Percentiles rank a stretch among this genome's conserved stretches.
phyloP scores from a whole-genome alignment of 1,140 invertebrate species.

The Drosophila sulfurigaster region DNA sequence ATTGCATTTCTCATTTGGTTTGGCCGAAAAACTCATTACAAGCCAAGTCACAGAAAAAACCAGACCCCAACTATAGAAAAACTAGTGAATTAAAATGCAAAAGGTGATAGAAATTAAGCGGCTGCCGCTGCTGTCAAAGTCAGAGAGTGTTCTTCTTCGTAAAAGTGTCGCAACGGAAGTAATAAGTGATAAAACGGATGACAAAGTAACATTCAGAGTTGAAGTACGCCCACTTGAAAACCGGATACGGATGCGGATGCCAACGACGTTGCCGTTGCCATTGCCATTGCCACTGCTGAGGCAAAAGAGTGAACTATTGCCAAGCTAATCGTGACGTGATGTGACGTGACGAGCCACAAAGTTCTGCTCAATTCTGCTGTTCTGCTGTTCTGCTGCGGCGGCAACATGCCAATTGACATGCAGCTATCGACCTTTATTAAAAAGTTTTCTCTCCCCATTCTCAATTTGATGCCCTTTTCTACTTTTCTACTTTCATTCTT shows the following conservation, averaged over 20 bases:
- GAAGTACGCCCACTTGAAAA: conserved; percentile 29
- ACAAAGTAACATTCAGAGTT: conserved; percentile 56
- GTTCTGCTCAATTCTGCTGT: background rate
- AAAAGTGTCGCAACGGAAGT: conserved; percentile 72
- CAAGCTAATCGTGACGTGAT: conserved; percentile 72
- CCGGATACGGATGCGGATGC: conserved; percentile 35
- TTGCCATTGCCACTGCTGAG: no score
- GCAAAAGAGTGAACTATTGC: conserved; percentile 65
- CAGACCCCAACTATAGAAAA: conserved; percentile 10
- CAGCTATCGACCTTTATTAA: conserved; percentile 83
- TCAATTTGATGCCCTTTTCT: conserved; percentile 9
- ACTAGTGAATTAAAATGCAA: conserved; percentile 73
- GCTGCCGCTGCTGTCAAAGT: conserved; percentile 41
- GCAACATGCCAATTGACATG: conserved; percentile 76
- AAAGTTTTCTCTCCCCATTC: conserved; percentile 64
- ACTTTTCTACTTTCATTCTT: background rate
- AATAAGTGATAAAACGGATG: conserved; percentile 82
- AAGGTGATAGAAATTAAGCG: conserved; percentile 75
- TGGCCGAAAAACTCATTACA: conserved; percentile 61
- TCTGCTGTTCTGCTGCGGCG: conserved; percentile 14
- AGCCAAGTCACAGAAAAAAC: conserved; percentile 3
- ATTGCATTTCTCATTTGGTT: conserved; percentile 54
- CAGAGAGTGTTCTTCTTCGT: background rate
- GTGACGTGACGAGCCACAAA: conserved; percentile 52
- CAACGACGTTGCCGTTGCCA: background rate